phyloP scores from a whole-genome alignment of 2,888 invertebrate genomes.

The Idaea straminata region DNA sequence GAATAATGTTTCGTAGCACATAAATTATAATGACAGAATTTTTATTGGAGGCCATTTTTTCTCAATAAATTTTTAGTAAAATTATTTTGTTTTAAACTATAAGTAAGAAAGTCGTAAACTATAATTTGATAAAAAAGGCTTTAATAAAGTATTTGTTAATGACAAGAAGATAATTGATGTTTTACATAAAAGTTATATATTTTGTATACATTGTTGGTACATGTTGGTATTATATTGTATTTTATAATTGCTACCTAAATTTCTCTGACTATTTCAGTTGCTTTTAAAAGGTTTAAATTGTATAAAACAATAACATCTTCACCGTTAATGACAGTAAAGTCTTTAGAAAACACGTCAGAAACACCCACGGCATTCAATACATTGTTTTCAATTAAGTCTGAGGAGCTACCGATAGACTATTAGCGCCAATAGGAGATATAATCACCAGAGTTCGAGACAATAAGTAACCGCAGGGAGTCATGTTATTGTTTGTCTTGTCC shows the following conservation, averaged over 20 bases:
- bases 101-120: too few relatives aligned
- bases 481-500: constrained; percentile 68
- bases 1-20: not conserved
- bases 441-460: constrained; percentile 60
- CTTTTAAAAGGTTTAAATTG: not conserved
- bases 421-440: constrained; percentile 63
- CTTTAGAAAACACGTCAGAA: constrained; percentile 8
- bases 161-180: too few relatives aligned
- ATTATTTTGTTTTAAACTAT: not conserved
- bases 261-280: too few relatives aligned
- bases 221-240: not conserved
- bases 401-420: constrained; percentile 59
- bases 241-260: not conserved
- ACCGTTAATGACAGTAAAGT: not conserved
- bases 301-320: not conserved
- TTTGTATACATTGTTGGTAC: too few relatives aligned
- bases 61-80: not conserved
- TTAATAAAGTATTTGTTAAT: too few relatives aligned
- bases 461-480: constrained; percentile 62
- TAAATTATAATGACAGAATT: not conserved
- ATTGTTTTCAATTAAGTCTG: constrained; percentile 46
- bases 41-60: not conserved
- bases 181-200: too few relatives aligned
- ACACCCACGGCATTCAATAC: constrained; percentile 25
- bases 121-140: too few relatives aligned